phyloP scores from a whole-genome alignment of 2,113 vertebrate species.

The Micromys minutus region DNA sequence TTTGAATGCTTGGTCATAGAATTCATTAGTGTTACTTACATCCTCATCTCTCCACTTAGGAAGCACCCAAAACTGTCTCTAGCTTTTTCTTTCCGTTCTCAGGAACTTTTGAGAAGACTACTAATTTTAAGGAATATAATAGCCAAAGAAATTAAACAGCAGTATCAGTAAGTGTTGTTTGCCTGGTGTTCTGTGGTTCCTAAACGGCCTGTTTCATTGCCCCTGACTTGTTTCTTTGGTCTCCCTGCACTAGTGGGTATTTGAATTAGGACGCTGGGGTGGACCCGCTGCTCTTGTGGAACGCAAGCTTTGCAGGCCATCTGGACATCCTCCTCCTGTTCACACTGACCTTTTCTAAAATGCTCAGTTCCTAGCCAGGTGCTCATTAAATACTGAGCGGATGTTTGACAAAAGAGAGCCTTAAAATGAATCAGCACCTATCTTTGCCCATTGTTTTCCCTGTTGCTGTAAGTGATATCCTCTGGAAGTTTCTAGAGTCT shows the following conservation, averaged over 20 bases:
- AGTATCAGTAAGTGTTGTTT: neutral
- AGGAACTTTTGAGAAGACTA: neutral
- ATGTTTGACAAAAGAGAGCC: neutral
- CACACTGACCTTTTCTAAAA: neutral
- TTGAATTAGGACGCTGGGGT: neutral
- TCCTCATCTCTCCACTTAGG: neutral
- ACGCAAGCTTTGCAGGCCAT: neutral
- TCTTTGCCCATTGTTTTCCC: constrained; percentile 9
- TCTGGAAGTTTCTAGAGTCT: neutral
- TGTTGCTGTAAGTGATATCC: neutral
- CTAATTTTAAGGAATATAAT: neutral
- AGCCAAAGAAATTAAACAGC: neutral
- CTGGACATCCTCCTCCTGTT: neutral
- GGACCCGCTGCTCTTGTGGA: neutral
- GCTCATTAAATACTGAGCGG: neutral
- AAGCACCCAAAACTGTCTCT: neutral
- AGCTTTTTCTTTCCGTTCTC: neutral
- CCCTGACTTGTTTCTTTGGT: neutral
- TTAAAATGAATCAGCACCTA: neutral
- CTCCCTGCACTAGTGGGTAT: neutral
- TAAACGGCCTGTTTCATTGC: neutral
- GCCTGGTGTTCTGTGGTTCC: neutral
- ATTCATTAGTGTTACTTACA: neutral
- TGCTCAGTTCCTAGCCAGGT: neutral
- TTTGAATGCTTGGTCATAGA: neutral